Evolutionary conservation across 2,888 invertebrate genomes (phyloP).

Genomic region (Sminthurinus aureus): DNA sequence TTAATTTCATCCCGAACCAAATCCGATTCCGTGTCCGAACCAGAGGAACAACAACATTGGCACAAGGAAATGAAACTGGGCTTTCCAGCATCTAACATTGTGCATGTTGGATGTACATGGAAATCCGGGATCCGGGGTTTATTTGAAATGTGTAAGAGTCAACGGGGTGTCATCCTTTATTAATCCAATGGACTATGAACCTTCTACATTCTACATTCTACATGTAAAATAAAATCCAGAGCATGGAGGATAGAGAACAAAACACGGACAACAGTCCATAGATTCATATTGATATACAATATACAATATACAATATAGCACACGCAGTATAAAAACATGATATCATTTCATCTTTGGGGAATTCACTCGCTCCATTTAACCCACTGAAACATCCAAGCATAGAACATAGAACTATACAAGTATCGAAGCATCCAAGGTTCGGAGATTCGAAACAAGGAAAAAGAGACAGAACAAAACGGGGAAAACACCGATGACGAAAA

Average conservation of each 20-base stretch:
- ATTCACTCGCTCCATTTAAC: conserved; percentile 37
- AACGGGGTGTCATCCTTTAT: conserved; percentile 45
- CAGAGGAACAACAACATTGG: not conserved
- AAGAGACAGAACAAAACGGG: not conserved
- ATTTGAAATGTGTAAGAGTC: not conserved
- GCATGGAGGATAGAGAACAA: too few relatives aligned
- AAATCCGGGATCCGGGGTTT: too few relatives aligned
- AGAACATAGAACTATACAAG: too few relatives aligned
- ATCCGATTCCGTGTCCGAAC: too few relatives aligned
- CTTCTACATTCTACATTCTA: too few relatives aligned
- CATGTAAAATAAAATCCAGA: too few relatives aligned
- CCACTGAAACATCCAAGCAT: not conserved
- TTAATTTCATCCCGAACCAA: too few relatives aligned
- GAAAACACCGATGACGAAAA: too few relatives aligned
- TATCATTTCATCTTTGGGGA: conserved; percentile 34
- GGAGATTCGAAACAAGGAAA: not conserved
- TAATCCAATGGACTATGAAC: conserved; percentile 24
- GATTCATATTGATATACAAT: conserved; percentile 5
- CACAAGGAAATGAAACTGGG: not conserved
- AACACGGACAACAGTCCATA: too few relatives aligned
- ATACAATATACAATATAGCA: conserved; percentile 24
- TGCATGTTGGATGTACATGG: not conserved
- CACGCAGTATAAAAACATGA: conserved; percentile 9
- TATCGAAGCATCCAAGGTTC: too few relatives aligned
- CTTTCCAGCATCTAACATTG: not conserved